These are phyloP conservation scores for Epizoanthus fatuus DNA, from an alignment of 92 coral and sea anemone genomes.

Conservation along the genomic window DNA sequence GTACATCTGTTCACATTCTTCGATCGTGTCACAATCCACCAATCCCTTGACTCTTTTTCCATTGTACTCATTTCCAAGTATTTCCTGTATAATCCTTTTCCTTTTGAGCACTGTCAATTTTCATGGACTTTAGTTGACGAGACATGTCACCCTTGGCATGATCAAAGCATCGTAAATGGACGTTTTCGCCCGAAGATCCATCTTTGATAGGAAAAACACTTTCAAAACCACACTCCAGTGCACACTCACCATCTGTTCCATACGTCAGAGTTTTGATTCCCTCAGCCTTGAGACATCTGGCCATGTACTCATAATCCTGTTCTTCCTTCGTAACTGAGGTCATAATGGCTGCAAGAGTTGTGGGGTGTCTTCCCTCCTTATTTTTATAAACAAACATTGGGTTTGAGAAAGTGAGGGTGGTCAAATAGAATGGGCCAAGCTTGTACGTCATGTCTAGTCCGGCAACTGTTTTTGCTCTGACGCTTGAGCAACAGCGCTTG, in stretches of 20 bases:
- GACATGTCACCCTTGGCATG: slow-evolving; percentile 47
- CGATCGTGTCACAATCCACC: slow-evolving; percentile 63
- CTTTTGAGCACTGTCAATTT: slow-evolving; percentile 20
- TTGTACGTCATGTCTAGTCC: slow-evolving; percentile 61
- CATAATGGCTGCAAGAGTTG: slow-evolving; percentile 75
- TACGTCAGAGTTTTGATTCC: slow-evolving; percentile 57
- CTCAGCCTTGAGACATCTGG: slow-evolving; percentile 46
- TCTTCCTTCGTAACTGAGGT: slow-evolving; percentile 72
- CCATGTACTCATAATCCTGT: slow-evolving; percentile 73
- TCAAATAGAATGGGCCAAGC: slow-evolving; percentile 66
- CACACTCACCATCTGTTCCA: slow-evolving; percentile 66
- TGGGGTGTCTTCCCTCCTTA: slow-evolving; percentile 61
- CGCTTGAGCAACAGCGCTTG: slow-evolving; percentile 59
- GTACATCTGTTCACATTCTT: slow-evolving; percentile 39
- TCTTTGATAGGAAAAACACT: slow-evolving; percentile 46
- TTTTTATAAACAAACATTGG: slow-evolving; percentile 68
- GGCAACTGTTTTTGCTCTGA: slow-evolving; percentile 56
- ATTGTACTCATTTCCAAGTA: slow-evolving; percentile 53
- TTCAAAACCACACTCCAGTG: slow-evolving; percentile 61
- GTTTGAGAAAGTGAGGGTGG: slow-evolving; percentile 64
- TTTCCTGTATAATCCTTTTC: slow-evolving; percentile 27
- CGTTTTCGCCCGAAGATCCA: slow-evolving; percentile 37
- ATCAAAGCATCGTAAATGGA: slow-evolving; percentile 76
- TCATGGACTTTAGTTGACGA: slow-evolving; percentile 41
- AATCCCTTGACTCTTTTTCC: slow-evolving; percentile 33